A percentile compares a stretch with the other conserved stretches of the same genome.
Conservation (phyloP, 2,797 vertebrate species). For the Mionectes olivaceus region DNA sequence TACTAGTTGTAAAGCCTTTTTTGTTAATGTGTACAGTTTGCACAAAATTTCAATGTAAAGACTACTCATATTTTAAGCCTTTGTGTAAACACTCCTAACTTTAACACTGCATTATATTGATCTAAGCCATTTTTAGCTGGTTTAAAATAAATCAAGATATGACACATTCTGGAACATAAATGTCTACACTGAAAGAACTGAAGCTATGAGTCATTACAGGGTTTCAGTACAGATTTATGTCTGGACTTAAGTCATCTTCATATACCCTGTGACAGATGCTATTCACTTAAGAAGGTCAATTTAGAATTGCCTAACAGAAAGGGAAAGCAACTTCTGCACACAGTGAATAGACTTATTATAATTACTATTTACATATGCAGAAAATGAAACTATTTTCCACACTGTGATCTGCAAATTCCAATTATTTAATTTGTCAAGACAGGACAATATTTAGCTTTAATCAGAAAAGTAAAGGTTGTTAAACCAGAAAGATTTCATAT, state of each 20-base stretch:
- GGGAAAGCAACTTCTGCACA: neutral
- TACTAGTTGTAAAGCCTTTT: neutral
- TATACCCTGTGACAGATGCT: neutral
- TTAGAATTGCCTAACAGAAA: neutral
- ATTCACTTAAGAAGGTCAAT: neutral
- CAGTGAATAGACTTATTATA: neutral
- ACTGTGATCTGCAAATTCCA: neutral
- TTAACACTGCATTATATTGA: neutral
- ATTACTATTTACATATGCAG: neutral
- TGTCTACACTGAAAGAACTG: neutral
- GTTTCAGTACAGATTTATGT: neutral
- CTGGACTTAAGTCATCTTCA: neutral
- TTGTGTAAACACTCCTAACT: neutral
- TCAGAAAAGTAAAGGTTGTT: conserved; percentile 13
- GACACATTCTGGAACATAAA: neutral
- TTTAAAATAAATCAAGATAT: conserved; percentile 1
- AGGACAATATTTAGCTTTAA: conserved; percentile 17
- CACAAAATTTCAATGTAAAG: neutral
- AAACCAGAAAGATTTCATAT: conserved; percentile 20
- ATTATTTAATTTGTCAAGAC: conserved; percentile 10
- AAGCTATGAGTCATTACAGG: neutral
- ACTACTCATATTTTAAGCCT: neutral
- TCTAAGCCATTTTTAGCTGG: neutral
- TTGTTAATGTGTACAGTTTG: neutral
- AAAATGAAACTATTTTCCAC: neutral